A percentile compares a stretch with the other conserved stretches of the same genome.
Evolutionary conservation across 2,797 vertebrate species (phyloP).

Genomic region (Coreius guichenoti): DNA sequence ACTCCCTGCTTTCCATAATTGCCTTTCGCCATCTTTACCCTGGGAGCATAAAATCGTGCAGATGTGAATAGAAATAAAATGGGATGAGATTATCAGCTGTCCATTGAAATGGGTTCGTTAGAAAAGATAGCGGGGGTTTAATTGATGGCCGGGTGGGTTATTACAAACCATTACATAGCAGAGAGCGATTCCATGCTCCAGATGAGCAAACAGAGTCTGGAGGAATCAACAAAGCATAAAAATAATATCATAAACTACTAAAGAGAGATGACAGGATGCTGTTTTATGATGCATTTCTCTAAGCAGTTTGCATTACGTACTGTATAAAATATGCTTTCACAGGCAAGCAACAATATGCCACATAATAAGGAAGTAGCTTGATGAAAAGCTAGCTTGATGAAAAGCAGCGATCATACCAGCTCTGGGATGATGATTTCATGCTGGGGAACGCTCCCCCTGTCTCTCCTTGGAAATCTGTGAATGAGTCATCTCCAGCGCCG

Average conservation of each 20-base stretch:
- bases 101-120: slow-evolving; percentile 71
- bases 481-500: slow-evolving; percentile 85
- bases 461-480: slow-evolving; percentile 91
- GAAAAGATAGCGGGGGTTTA: slow-evolving; percentile 61
- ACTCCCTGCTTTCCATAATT: slow-evolving; percentile 67
- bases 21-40: slow-evolving; percentile 62
- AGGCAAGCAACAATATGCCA: not conserved
- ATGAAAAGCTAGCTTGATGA: not conserved
- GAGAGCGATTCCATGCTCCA: slow-evolving; percentile 55
- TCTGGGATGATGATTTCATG: slow-evolving; percentile 74
- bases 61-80: slow-evolving; percentile 64
- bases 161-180: slow-evolving; percentile 62
- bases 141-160: slow-evolving; percentile 66
- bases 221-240: slow-evolving; percentile 49
- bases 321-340: slow-evolving; percentile 1
- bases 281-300: not conserved
- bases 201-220: slow-evolving; percentile 50
- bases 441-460: slow-evolving; percentile 77
- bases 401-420: slow-evolving; percentile 79
- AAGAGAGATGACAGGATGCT: slow-evolving; percentile 18
- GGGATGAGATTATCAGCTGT: slow-evolving; percentile 69
- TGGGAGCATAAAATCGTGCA: slow-evolving; percentile 44
- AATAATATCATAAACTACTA: slow-evolving; percentile 29
- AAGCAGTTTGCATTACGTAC: not conserved
- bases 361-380: not conserved